Conservation (phyloP, 2,888 invertebrate genomes). For the Schizaphis graminum region DNA sequence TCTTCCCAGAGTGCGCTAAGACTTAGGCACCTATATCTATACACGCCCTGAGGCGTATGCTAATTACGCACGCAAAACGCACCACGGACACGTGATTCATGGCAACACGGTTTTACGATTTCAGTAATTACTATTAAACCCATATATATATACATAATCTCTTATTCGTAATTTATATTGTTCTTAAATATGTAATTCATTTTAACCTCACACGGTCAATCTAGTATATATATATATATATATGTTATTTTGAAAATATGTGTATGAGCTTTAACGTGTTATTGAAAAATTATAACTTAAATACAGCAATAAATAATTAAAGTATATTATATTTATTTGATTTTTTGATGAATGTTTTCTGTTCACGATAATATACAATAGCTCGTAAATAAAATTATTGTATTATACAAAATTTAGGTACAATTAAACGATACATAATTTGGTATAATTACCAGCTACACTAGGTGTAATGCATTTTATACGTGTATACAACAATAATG, state of each 20-base stretch:
- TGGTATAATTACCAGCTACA: neutral
- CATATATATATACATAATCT: neutral
- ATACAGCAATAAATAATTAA: neutral
- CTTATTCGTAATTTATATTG: neutral
- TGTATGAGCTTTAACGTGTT: neutral
- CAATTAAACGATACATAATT: neutral
- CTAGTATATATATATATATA: no score
- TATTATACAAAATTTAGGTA: neutral
- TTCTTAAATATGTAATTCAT: neutral
- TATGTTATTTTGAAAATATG: neutral
- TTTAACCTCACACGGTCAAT: neutral
- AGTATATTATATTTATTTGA: neutral
- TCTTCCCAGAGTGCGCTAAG: neutral
- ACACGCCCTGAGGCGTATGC: neutral
- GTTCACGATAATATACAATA: neutral
- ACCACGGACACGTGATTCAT: neutral
- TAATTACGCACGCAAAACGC: neutral
- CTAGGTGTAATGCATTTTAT: neutral
- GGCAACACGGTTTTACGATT: neutral
- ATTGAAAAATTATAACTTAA: neutral
- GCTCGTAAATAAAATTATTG: neutral
- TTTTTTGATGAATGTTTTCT: neutral
- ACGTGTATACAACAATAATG: no score
- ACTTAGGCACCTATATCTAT: neutral
- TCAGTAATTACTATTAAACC: neutral